phyloP scores from a whole-genome alignment of 2,888 invertebrate genomes.

The Caradrina clavipalpis region DNA sequence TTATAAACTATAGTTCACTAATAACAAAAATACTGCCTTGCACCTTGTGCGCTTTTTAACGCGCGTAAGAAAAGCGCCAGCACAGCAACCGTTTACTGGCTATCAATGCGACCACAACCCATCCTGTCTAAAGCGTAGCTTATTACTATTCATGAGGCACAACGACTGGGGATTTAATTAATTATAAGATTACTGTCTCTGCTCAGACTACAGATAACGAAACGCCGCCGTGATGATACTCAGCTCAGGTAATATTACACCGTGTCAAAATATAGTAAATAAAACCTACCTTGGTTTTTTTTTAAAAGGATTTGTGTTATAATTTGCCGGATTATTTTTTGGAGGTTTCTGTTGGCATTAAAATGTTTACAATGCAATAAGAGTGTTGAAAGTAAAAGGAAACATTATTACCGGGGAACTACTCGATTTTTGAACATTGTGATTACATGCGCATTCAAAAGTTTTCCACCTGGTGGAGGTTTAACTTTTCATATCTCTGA shows the following conservation, averaged over 20 bases:
- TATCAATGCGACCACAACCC: slow-evolving; percentile 14
- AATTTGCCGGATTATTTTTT: neutral
- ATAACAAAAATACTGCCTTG: too few relatives aligned
- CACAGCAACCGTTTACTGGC: neutral
- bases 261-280: slow-evolving; percentile 21
- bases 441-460: too few relatives aligned
- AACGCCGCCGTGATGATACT: slow-evolving; percentile 49
- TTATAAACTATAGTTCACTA: too few relatives aligned
- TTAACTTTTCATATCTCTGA: too few relatives aligned
- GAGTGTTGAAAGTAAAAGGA: too few relatives aligned
- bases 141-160: slow-evolving; percentile 66
- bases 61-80: too few relatives aligned
- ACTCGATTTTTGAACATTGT: too few relatives aligned
- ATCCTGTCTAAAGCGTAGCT: slow-evolving; percentile 41
- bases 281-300: neutral
- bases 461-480: too few relatives aligned
- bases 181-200: slow-evolving; percentile 68
- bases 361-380: too few relatives aligned
- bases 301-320: neutral
- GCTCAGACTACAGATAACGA: slow-evolving; percentile 57
- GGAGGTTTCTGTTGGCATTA: too few relatives aligned
- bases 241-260: slow-evolving; percentile 37
- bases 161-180: slow-evolving; percentile 63
- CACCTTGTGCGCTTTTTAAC: too few relatives aligned
- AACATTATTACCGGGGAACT: too few relatives aligned